Percentiles rank a stretch among this genome's conserved stretches.
Evolutionary conservation across 2,888 invertebrate genomes (phyloP).

Genomic region (Mythimna vitellina): DNA sequence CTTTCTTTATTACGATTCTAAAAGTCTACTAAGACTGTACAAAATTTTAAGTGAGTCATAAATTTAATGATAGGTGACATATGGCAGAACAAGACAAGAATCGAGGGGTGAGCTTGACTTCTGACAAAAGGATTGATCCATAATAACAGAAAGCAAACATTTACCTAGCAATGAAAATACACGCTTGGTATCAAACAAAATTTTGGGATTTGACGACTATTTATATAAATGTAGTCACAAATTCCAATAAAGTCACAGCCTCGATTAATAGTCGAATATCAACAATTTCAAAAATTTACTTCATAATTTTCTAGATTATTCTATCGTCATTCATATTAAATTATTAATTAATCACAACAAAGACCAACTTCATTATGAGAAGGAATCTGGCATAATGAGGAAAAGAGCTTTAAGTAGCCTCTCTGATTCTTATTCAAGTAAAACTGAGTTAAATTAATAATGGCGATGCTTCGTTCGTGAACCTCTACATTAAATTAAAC

Average conservation of each 20-base stretch:
- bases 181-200: too few relatives aligned
- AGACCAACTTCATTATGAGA: conserved; percentile 29
- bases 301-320: not conserved
- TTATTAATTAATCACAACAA: conserved; percentile 34
- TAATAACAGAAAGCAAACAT: not conserved
- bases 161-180: not conserved
- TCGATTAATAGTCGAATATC: conserved; percentile 14
- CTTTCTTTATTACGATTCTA: not conserved
- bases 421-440: conserved; percentile 44
- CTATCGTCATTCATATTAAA: conserved; percentile 3
- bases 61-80: not conserved
- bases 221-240: not conserved
- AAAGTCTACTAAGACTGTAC: not conserved
- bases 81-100: not conserved
- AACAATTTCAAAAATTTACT: not conserved
- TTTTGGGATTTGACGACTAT: too few relatives aligned
- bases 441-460: conserved; percentile 55
- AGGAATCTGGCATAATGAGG: conserved; percentile 32
- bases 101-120: not conserved
- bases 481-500: conserved; percentile 51
- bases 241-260: not conserved
- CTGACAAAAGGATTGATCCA: not conserved
- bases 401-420: conserved; percentile 44
- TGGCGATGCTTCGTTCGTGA: conserved; percentile 34
- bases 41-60: not conserved